A percentile compares a stretch with the other conserved stretches of the same genome.
These are phyloP conservation scores for Pseudonaja textilis DNA, from an alignment of 2,113 vertebrate species.

Conservation along the genomic window DNA sequence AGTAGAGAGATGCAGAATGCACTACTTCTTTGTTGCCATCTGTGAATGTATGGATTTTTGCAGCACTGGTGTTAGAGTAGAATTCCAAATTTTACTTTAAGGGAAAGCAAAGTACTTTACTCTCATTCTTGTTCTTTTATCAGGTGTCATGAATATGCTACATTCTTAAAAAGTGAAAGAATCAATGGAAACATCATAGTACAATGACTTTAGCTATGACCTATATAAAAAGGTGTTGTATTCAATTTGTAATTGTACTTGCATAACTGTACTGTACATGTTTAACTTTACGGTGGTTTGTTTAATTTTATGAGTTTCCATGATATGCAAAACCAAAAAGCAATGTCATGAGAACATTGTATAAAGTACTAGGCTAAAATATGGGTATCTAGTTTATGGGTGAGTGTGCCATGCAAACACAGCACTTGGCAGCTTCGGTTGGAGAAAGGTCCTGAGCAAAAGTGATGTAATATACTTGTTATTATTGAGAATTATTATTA, in stretches of 20 bases:
- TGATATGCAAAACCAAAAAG: background rate
- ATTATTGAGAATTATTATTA: background rate
- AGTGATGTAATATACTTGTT: background rate
- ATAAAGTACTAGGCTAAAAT: background rate
- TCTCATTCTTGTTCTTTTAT: background rate
- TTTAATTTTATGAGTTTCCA: background rate
- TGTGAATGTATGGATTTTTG: background rate
- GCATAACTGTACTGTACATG: background rate
- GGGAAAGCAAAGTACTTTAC: background rate
- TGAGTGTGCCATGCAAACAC: background rate
- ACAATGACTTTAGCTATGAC: background rate
- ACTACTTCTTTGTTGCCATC: background rate
- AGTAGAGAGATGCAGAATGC: background rate
- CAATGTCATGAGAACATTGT: background rate
- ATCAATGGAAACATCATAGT: background rate
- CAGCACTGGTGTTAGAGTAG: background rate
- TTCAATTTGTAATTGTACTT: background rate
- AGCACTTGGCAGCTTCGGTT: background rate
- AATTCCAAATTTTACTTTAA: background rate
- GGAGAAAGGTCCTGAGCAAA: background rate
- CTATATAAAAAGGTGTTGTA: background rate
- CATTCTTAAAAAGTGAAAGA: background rate
- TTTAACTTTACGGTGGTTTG: background rate
- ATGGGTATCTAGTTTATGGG: background rate
- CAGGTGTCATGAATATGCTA: background rate